Base-by-base conservation (phyloP, 2,113 vertebrate genomes). In the Hippocampus barbouri region DNA sequence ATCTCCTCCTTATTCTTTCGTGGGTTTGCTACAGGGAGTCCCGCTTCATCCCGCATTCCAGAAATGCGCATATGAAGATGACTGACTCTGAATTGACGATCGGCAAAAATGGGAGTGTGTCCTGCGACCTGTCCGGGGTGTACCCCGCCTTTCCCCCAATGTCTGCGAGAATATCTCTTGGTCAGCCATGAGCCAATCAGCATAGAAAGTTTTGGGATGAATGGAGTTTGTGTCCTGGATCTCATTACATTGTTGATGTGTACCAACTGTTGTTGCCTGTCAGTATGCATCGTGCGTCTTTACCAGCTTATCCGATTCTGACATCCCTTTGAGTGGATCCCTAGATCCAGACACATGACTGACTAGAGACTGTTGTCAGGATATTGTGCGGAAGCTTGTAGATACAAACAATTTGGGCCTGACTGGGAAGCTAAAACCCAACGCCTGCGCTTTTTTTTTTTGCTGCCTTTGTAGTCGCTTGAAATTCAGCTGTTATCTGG, bases 401-500 rank as follows among this genome's bases (percentile, higher is more conserved):
- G 75, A 86, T 79, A 85, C 83, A 83, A 83, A 86, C 83, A 85
- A 71, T 83, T 80, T 88, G 76, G 81, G 80, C 73, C 83, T 83
- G 86, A 89, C 78, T 88, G 88, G 87, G 84, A 82, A 83, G 64
- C 82, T 47, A 66, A 66, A 66, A 66, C 40, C 43, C 64, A 66
- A 66, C 15, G 43, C 64, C 41, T 49, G 30, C 62, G 85, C 30
- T 34, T 34, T 83, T 66, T 66, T 34, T 64, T 34, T 61, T 86
- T 72, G 77, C 72, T 76, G 78, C 76, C 78, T 90, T 90, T 89
- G 89, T 90, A 84, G 73, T 78, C 82, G 82, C 87, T 90, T 90
- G 83, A 90, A 88, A 91, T 90, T 91, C 89, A 89, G 87, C 90
- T 91, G 90, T 91, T 92, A 92, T 93, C 91, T 91, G 84, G 90